Evolutionary conservation across 2,797 vertebrate species (phyloP), one percentile per base, ranked within the genome.

Genomic region (Cheirogaleus major): DNA sequence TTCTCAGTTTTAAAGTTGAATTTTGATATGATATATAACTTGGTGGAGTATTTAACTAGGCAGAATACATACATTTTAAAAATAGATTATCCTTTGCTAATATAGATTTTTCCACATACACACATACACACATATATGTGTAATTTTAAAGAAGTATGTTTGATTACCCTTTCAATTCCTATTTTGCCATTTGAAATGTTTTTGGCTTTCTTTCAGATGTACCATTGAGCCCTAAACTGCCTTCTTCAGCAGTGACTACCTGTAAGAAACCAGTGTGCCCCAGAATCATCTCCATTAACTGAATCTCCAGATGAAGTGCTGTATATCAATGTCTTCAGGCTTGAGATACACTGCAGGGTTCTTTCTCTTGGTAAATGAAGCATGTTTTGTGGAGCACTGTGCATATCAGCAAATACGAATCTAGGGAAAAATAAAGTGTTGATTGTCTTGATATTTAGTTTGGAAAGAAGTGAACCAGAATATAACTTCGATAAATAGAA

Each of bases 351-450:
- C 81, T 23, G 73, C 63, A 69, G 90, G 72, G 25, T 96, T 95
- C 81, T 96, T 96, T 94, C 45, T 96, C 52, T 81, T 89, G 93
- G 91, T 96, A 97, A 97, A 97, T 96, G 97, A 97, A 95, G 93
- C 95, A 84, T 93, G 41, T 17, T 95, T 97, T 96, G 73, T 84
- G 78, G 95, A 95, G 55, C 96, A 90, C 69, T 70, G 76, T 92
- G 92, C 63, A 63, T 95, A 96, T 83, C 92, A 35, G 41, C 86
- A 78, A 95, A 97, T 78, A 91, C 78, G 81, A 92, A 78, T 96
- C 95, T 86, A 75, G 96, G 97, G 93, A 45, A 93, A 96, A 97
- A 72, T 93, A 92, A 96, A 96, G 20, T 25, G 83, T 91, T 95
- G 92, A 72, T 84, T 25, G 35, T 93, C 89, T 97, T 96, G 85